Base-by-base conservation (phyloP, 2,113 vertebrate genomes). In the Eclectus roratus region DNA sequence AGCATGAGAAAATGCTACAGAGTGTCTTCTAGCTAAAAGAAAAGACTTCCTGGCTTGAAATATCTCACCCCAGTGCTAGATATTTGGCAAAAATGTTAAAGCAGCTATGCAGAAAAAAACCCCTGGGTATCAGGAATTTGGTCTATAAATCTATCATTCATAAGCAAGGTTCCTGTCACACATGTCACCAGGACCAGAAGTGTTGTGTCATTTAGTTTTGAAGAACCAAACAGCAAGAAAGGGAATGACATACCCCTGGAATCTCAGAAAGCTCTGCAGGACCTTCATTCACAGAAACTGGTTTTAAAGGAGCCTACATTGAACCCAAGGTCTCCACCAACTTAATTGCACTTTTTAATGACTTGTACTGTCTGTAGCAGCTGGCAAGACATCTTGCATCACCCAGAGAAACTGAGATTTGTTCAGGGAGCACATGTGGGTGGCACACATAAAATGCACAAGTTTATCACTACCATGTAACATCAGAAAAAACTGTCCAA, bases 281-380 rank as follows among this genome's bases (percentile, higher is more conserved):
- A 89, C 52, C 56, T 85, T 82, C 28, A 73, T 87, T 91, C 90
- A 73, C 3, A 37, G 53, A 91, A 94, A 80, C 35, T 28, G 24
- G 33, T 82, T 97, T 90, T 93, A 95, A 88, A 88, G 1, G 11
- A 93, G 49, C n/a, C 82, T 71, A 93, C 11, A 83, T 76, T 93
- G 64, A 88, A 73, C 31, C 21, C 11, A 95, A 58, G 10, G 41
- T 53, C 79, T 80, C 35, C 0, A 1, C 47, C 76, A 92, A 86
- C 50, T 86, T 92, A 53, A 66, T 4, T 7, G 35, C 72, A 86
- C n/a, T 83, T 94, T 80, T 95, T 90, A 94, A 86, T 91, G 60
- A 88, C 72, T 91, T 80, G 58, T 88, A 92, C 53, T 84, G 76
- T 15, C 64, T 90, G 28, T 23, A 94, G 68, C 88, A 93, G 76